A percentile compares a stretch with the other conserved stretches of the same genome.
These are phyloP conservation scores for Stegophylla sp. DNA, from an alignment of 2,888 invertebrate genomes.

Conservation along the genomic window DNA sequence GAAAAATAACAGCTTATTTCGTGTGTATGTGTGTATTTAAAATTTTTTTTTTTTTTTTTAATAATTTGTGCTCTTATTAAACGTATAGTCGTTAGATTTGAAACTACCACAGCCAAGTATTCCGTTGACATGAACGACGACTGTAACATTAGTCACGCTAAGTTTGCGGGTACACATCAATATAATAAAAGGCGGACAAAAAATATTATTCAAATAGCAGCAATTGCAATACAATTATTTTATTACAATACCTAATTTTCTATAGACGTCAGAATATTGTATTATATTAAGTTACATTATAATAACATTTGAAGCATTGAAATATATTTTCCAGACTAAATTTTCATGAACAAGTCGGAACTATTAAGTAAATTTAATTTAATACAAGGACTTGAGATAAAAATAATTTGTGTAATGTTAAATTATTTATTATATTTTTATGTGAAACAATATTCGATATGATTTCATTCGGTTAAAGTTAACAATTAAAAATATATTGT, in stretches of 20 bases:
- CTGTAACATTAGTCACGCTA: constrained; percentile 13
- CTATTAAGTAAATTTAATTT: background rate
- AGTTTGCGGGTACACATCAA: constrained; percentile 14
- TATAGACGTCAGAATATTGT: background rate
- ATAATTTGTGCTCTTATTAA: background rate
- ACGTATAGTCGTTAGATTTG: background rate
- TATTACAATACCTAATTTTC: background rate
- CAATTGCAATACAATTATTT: background rate
- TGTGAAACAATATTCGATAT: too few species aligned
- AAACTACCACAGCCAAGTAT: background rate
- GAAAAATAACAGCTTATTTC: background rate
- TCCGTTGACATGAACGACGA: constrained; percentile 19
- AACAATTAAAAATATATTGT: too few species aligned
- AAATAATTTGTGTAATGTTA: background rate
- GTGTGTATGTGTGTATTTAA: too few species aligned
- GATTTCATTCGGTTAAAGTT: too few species aligned
- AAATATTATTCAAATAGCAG: constrained; percentile 4
- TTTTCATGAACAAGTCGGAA: background rate
- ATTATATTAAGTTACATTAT: constrained; percentile 2
- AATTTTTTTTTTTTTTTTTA: too few species aligned
- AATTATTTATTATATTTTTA: too few species aligned
- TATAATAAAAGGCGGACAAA: constrained; percentile 16
- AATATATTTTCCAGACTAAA: background rate
- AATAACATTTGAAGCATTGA: background rate
- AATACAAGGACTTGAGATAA: background rate